Base-by-base conservation (phyloP, 2,797 vertebrate genomes). In the Gastrophryne carolinensis region DNA sequence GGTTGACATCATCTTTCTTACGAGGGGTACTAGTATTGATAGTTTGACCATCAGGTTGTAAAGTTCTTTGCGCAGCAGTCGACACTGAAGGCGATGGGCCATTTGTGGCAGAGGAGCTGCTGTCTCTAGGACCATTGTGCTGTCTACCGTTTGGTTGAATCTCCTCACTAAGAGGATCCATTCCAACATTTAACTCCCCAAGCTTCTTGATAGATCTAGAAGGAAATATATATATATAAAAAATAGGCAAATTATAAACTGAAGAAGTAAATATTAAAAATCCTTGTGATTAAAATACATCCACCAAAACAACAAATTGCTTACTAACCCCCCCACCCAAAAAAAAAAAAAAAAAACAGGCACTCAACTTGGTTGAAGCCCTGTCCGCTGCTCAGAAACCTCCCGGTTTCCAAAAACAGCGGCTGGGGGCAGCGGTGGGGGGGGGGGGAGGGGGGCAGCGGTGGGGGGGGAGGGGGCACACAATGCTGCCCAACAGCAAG, bases 181-280 rank as follows among this genome's bases (percentile, higher is more conserved):
- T 66, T 39, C 94, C 93, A 73, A 98, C 90, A 52, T 98, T 99
- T 87, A 98, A 91, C 82, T 98, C 95, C 82, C 96, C 97, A 70
- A 99, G 83, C 81, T 96, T 98, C 86, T 95, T 96, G 83, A 99
- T 98, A 63, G 97, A 99, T 75, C 97, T 99, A 70, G 1, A 76
- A 68, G 73, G 3, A 72, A 61, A 73, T 3, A 53, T 1, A 9
- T 49, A 39, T n/a, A n/a, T n/a, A n/a, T n/a, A 41, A 76, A 72
- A 63, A 56, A 8, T 57, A 61, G 21, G 4, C 3, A 4, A 5
- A 24, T 19, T 2, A 12, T 19, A 5, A 2, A n/a, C n/a, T n/a
- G n/a, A n/a, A n/a, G n/a, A n/a, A n/a, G n/a, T n/a, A n/a, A n/a
- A n/a, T n/a, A n/a, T n/a, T n/a, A n/a, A n/a, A n/a, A n/a, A n/a